Evolutionary conservation across 2,888 invertebrate species (phyloP), one percentile per base, ranked within the genome.

Genomic region (Tenthredo amoena): DNA sequence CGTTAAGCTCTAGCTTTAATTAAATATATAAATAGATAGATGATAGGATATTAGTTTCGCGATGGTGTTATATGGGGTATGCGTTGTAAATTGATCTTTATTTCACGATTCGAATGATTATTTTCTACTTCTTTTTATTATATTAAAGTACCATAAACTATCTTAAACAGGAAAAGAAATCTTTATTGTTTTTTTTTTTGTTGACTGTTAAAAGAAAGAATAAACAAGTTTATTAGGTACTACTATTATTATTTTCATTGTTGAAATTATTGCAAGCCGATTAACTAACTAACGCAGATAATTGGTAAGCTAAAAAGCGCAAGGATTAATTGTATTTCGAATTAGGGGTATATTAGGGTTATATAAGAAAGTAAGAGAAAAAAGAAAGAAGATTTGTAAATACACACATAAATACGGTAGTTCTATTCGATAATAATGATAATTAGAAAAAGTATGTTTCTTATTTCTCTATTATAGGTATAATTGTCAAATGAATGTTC

Each of bases 1-100:
- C 26, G 71, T 84, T 90, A 90, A 89, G 87, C 87, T 88, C 86
- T 86, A 62, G 62, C 12, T 62, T 62, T 62, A 26, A 62, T 26
- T 62, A n/a, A 55, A 62, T 62, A 62, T n/a, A 62, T 58, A 58
- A 9, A 21, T 58, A 21, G 18, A 58, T 58, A 21, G 18, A 58
- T 21, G 1, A 58, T 58, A 26, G 62, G 12, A 62, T 62, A 62
- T 62, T 62, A 62, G 10, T 21, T 62, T 26, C 3, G 7, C 62
- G 9, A 62, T 62, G 0, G 26, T 62, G 9, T 50, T 50, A 47
- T 2, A 4, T 5, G 47, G 40, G 40, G 47, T 47, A 50, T 50
- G 18, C 50, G 50, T 50, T 50, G 50, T 50, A 50, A 50, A 50
- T 50, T 50, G 18, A 18, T 18, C 50, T 50, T 50, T n/a, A 18